A percentile compares a stretch with the other conserved stretches of the same genome.
phyloP scores from a whole-genome alignment of 2,113 vertebrate genomes.

The Todiramphus saurophagus region DNA sequence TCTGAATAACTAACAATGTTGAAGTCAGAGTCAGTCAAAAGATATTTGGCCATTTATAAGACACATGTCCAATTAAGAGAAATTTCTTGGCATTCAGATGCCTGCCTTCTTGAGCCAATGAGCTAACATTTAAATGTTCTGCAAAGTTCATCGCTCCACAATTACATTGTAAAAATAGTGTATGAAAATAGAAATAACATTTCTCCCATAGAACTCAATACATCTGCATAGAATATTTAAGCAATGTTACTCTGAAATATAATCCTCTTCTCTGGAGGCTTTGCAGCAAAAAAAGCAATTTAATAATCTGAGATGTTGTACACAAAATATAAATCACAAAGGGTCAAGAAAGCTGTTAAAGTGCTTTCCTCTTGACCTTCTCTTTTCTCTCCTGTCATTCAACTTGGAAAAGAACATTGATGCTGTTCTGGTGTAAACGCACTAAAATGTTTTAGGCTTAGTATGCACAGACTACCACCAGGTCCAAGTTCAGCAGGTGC shows the following conservation, averaged over 20 bases:
- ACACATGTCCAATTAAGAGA: not conserved
- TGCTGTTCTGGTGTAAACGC: not conserved
- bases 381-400: not conserved
- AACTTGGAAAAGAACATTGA: not conserved
- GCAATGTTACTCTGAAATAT: not conserved
- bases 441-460: not conserved
- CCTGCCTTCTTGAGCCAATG: not conserved
- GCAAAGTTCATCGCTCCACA: not conserved
- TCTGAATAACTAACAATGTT: not conserved
- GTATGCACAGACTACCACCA: not conserved
- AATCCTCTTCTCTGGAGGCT: not conserved
- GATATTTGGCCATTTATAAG: not conserved
- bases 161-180: not conserved
- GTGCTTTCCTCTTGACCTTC: not conserved
- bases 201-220: not conserved
- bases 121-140: not conserved
- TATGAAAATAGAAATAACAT: not conserved
- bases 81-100: not conserved
- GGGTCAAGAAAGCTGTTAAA: not conserved
- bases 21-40: not conserved
- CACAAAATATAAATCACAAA: not conserved
- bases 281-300: not conserved
- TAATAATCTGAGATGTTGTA: not conserved
- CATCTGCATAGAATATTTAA: not conserved
- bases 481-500: not conserved